phyloP scores from a whole-genome alignment of 92 coral and sea anemone species.

The Umimayanthus kanabou region DNA sequence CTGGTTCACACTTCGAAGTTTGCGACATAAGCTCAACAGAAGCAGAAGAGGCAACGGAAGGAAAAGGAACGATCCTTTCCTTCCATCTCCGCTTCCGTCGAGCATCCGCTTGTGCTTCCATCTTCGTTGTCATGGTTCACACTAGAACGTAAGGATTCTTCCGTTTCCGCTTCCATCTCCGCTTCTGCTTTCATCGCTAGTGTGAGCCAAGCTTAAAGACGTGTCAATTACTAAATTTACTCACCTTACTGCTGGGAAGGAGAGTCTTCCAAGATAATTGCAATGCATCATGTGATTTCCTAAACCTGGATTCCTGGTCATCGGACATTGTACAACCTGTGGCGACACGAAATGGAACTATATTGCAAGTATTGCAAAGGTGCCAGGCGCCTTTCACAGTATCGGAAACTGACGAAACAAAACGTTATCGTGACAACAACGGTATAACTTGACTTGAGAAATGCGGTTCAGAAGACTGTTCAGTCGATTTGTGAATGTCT shows the following conservation, averaged over 20 bases:
- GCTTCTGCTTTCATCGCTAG: too few species aligned
- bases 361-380: too few species aligned
- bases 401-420: neutral
- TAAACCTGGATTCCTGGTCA: constrained; percentile 42
- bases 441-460: neutral
- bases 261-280: constrained; percentile 54
- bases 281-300: constrained; percentile 21
- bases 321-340: constrained; percentile 56
- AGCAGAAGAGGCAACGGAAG: too few species aligned
- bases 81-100: too few species aligned
- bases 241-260: constrained; percentile 66
- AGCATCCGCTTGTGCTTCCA: too few species aligned
- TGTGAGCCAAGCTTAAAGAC: neutral
- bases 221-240: neutral
- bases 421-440: neutral
- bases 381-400: neutral
- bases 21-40: too few species aligned
- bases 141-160: too few species aligned
- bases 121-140: too few species aligned
- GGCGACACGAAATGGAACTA: neutral
- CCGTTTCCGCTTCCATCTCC: too few species aligned
- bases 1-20: too few species aligned
- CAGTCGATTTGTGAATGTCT: neutral
- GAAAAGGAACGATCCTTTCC: too few species aligned
- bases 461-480: neutral